phyloP scores from a whole-genome alignment of 2,113 vertebrate species.

The Platichthys flesus region DNA sequence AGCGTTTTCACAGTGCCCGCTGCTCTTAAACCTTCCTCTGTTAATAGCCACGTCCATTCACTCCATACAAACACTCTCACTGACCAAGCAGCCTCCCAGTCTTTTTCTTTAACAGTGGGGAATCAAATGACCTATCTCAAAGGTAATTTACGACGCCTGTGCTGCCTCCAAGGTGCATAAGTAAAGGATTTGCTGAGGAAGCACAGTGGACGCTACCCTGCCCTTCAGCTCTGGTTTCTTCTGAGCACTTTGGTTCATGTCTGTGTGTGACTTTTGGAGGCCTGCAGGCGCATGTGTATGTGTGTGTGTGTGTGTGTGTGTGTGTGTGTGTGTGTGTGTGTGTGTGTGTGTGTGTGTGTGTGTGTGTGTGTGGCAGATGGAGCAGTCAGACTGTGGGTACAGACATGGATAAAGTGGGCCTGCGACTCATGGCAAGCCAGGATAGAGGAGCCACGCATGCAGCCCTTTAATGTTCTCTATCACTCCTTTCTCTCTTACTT shows the following conservation, averaged over 20 bases:
- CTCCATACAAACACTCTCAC: conserved; percentile 19
- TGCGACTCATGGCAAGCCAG: conserved; percentile 47
- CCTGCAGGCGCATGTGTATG: neutral
- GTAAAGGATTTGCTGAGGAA: conserved; percentile 69
- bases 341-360: conserved; percentile 43
- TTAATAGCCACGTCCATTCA: conserved; percentile 53
- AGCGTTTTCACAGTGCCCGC: conserved; percentile 29
- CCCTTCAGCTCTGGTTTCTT: conserved; percentile 63
- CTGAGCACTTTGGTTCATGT: conserved; percentile 18
- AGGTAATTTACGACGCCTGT: conserved; percentile 54
- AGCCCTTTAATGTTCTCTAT: conserved; percentile 27
- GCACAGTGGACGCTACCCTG: conserved; percentile 65
- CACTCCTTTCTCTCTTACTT: too few species aligned
- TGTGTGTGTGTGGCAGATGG: conserved; percentile 59
- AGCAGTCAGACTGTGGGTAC: conserved; percentile 63
- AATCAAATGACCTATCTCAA: conserved; percentile 44
- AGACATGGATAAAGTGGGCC: conserved; percentile 48
- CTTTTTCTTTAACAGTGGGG: neutral
- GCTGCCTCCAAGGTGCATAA: conserved; percentile 56
- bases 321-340: conserved; percentile 42
- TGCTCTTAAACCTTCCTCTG: conserved; percentile 53
- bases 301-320: conserved; percentile 40
- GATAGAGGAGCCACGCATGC: conserved; percentile 64
- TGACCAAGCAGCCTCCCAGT: conserved; percentile 21
- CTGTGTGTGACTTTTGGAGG: conserved; percentile 5